Conservation (phyloP, 2,797 vertebrate species). For the Chaetodon trifasciatus region DNA sequence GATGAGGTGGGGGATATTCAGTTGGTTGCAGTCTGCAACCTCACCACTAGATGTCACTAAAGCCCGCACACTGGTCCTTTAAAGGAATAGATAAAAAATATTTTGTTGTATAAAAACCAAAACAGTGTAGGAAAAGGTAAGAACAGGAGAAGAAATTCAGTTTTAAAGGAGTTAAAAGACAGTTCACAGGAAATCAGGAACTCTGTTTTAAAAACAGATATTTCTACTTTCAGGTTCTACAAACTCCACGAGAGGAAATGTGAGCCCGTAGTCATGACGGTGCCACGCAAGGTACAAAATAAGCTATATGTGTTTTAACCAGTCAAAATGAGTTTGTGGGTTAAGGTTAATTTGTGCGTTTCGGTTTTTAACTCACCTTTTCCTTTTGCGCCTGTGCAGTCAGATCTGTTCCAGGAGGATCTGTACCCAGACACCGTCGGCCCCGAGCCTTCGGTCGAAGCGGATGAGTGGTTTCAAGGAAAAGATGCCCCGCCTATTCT, state of each 20-base stretch:
- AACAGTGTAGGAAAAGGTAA: no score
- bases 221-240: constrained; percentile 88
- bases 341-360: neutral
- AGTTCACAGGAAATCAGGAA: no score
- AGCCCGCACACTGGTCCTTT: no score
- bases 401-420: constrained; percentile 88
- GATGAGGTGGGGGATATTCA: no score
- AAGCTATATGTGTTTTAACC: neutral
- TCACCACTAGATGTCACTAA: no score
- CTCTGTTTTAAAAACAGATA: no score
- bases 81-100: no score
- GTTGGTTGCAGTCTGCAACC: no score
- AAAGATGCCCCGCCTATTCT: constrained; percentile 80
- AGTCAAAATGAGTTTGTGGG: neutral
- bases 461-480: constrained; percentile 86
- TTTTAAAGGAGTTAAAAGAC: no score
- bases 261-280: constrained; percentile 93
- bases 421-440: constrained; percentile 87
- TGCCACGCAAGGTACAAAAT: constrained; percentile 90
- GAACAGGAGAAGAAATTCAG: no score
- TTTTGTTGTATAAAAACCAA: no score
- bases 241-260: constrained; percentile 93
- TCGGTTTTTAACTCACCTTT: neutral
- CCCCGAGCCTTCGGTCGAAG: constrained; percentile 85
- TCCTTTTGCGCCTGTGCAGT: constrained; percentile 64